Percentiles rank a stretch among this genome's conserved stretches.
phyloP scores from a whole-genome alignment of 2,888 invertebrate species.

The Folsomia candida region DNA sequence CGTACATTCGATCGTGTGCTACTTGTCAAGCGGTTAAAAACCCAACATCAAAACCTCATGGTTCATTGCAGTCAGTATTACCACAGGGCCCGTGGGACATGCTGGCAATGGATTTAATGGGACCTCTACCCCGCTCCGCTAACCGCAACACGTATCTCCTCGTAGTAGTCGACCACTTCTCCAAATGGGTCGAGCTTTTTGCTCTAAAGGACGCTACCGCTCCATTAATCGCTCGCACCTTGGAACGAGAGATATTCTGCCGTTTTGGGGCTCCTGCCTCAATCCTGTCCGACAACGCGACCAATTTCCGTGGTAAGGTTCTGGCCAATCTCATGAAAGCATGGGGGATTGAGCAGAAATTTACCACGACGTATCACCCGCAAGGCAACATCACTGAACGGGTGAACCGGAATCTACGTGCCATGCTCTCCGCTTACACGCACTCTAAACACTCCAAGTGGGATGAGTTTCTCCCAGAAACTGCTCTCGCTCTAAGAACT shows the following conservation, averaged over 20 bases:
- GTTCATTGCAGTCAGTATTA: slow-evolving; percentile 13
- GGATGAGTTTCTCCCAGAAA: slow-evolving; percentile 24
- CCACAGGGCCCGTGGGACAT: slow-evolving; percentile 20
- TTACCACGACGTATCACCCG: slow-evolving; percentile 42
- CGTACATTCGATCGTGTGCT: background rate
- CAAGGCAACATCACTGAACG: too few species aligned
- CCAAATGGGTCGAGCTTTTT: too few species aligned
- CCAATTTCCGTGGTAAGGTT: slow-evolving; percentile 28
- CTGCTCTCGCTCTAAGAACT: slow-evolving; percentile 29
- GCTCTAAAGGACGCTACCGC: slow-evolving; percentile 30
- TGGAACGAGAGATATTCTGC: slow-evolving; percentile 32
- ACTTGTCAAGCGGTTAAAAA: slow-evolving; percentile 8
- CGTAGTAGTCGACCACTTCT: slow-evolving; percentile 26
- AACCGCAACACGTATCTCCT: slow-evolving; percentile 27
- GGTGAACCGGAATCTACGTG: slow-evolving; percentile 35
- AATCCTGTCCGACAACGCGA: too few species aligned
- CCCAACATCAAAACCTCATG: slow-evolving; percentile 3
- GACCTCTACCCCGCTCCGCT: background rate
- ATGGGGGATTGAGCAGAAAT: slow-evolving; percentile 28
- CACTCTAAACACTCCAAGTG: slow-evolving; percentile 23
- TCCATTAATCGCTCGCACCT: slow-evolving; percentile 13
- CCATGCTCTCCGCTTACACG: slow-evolving; percentile 24
- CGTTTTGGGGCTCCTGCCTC: slow-evolving; percentile 26
- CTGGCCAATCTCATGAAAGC: slow-evolving; percentile 16
- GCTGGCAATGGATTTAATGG: background rate